Evolutionary conservation across 1,140 invertebrate genomes (phyloP), one percentile per base, ranked within the genome.

Genomic region (Dysdera silvatica): DNA sequence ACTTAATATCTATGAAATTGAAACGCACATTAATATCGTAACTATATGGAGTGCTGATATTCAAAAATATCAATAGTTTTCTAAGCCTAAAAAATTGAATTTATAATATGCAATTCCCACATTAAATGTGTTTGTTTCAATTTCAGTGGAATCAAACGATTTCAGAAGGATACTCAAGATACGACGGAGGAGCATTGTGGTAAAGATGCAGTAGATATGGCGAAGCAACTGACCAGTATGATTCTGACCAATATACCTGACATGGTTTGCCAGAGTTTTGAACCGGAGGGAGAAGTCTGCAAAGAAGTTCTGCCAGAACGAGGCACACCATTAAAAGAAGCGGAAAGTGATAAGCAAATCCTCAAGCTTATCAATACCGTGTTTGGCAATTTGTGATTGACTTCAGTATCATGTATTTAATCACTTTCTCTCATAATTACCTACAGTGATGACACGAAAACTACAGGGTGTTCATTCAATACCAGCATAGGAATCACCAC

Each of bases 201-300:
- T 20, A 59, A 68, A 29, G 70, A 67, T 29, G 67, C 71, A 8
- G 57, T 69, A 0, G 52, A 61, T 7, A 69, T 68, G 51, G 33
- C 54, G 35, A 20, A 58, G 2, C 35, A 61, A 20, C 41, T 72
- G 7, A 43, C 71, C 35, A 58, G 63, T 20, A 70, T 68, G 62
- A 65, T 67, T 24, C 37, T 60, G 3, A 67, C 68, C 7, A 48
- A 68, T 29, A 35, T 72, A 0, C 71, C 71, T 1, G 69, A 70
- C 10, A 69, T 68, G 8, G 28, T 72, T 16, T 72, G 71, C 54
- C 52, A 66, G 31, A 40, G 41, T 20, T 69, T 45, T 41, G 59
- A 67, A 8, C 51, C 66, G 1, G n/a, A 54, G 10, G 43, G 37
- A 18, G 24, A 53, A 10, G 33, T 52, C 20, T 69, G 68, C 26